These are phyloP conservation scores for Microtus californicus DNA, from an alignment of 2,797 vertebrate species.

Conservation along the genomic window DNA sequence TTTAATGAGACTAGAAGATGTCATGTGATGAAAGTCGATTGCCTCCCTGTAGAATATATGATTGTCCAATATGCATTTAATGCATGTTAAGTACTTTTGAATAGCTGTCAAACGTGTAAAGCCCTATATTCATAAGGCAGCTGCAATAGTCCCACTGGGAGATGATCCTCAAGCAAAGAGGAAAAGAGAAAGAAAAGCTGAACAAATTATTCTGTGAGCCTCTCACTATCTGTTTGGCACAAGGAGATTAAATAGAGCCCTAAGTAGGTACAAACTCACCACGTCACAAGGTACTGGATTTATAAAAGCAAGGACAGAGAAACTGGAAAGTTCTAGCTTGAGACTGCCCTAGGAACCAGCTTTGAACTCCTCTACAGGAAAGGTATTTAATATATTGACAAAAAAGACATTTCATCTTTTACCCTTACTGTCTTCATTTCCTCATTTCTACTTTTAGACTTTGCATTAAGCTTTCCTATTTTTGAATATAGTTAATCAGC, in stretches of 20 bases:
- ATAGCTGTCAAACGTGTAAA: background rate
- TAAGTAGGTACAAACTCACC: background rate
- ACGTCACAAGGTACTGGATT: background rate
- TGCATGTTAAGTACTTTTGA: background rate
- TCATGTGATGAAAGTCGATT: conserved; percentile 1
- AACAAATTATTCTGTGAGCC: background rate
- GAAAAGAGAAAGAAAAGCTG: background rate
- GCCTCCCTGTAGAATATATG: background rate
- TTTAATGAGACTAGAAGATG: background rate
- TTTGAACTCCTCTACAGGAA: background rate
- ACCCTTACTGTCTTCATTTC: conserved; percentile 41
- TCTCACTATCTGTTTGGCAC: background rate
- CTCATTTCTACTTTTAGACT: conserved; percentile 39
- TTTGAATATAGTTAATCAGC: conserved; percentile 49
- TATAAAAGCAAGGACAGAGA: background rate
- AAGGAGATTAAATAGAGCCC: background rate
- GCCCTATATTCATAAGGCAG: background rate
- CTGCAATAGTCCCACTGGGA: background rate
- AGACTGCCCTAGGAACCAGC: background rate
- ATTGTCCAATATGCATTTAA: background rate
- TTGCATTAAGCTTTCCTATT: conserved; percentile 24
- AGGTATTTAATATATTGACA: conserved; percentile 7
- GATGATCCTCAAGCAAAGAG: background rate
- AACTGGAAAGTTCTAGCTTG: background rate
- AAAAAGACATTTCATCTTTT: conserved; percentile 53